Base-by-base conservation (phyloP, 2,888 invertebrate genomes). In the Agrilus biguttatus region DNA sequence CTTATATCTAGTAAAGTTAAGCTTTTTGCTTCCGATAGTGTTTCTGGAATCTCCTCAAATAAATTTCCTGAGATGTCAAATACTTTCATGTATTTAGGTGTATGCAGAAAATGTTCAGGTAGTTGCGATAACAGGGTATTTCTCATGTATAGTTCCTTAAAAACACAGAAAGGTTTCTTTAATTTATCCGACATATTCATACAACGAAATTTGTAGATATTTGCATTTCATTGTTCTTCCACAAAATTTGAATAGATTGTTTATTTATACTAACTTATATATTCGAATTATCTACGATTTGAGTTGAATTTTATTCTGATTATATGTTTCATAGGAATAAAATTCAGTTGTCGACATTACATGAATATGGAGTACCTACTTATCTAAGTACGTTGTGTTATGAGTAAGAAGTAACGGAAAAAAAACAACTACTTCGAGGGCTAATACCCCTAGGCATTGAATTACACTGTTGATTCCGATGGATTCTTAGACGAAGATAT, bases 11-110 rank as follows among this genome's bases (percentile, higher is more conserved):
- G 62, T 39, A 63, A 72, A 42, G 77, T 62, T 40, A 88, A 61
- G 48, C 71, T 72, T 43, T 70, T 70, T 0, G 78, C 74, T 44
- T 76, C 73, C 1, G 66, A 69, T 14, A 88, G 55, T 28, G 76
- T 76, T 7, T 66, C 61, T 0, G 86, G 86, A 0, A 83, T 61
- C 0, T 63, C 59, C 0, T 60, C 59, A 13, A 85, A 72, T 21
- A 69, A 57, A 62, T 86, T 86, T 49, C 77, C 77, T 21, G 77
- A 76, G 38, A 87, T 59, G 57, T 84, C 76, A 49, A 91, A 60
- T 2, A 66, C 71, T 48, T 74, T 73, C 42, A 90, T 60, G 49
- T 73, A 69, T 2, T 73, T 71, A 0, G 83, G 79, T 0, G 79
- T 75, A 58, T 83, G 80, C 2, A 88, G 69, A 51, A 83, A 70